phyloP scores from a whole-genome alignment of 2,113 vertebrate species.

The Pseudopodoces humilis region DNA sequence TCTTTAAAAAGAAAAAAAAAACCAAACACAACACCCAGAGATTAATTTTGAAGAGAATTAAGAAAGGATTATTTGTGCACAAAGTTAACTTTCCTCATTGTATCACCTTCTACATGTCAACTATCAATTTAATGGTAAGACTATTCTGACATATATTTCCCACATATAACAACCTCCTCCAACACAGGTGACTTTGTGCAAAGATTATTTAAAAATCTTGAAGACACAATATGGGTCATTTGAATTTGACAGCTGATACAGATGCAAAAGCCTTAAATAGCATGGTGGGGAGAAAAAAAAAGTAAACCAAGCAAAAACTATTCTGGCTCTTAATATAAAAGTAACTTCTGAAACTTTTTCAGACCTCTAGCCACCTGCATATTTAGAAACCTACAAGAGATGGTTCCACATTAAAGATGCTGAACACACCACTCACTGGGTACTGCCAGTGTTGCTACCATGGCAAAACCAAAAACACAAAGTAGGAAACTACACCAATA shows the following conservation, averaged over 20 bases:
- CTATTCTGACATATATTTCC: not conserved
- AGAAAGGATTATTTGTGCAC: not conserved
- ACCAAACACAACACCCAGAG: not conserved
- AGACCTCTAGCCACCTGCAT: not conserved
- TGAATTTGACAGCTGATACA: not conserved
- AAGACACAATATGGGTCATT: not conserved
- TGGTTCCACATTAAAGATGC: not conserved
- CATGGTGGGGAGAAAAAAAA: accelerated
- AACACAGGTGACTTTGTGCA: not conserved
- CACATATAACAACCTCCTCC: not conserved
- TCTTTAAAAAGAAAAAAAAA: constrained; percentile 69
- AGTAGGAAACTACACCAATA: not conserved
- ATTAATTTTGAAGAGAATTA: not conserved
- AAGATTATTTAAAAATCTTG: not conserved
- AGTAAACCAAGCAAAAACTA: not conserved
- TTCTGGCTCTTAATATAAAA: not conserved
- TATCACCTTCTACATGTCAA: not conserved
- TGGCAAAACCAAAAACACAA: not conserved
- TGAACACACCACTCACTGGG: not conserved
- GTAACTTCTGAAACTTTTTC: not conserved
- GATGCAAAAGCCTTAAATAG: not conserved
- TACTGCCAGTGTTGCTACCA: not conserved
- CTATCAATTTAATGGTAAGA: not conserved
- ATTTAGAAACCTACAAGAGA: not conserved
- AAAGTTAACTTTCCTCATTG: not conserved